A percentile compares a stretch with the other conserved stretches of the same genome.
Conservation (phyloP, 2,888 invertebrate species). For the Tetramorium bicarinatum region DNA sequence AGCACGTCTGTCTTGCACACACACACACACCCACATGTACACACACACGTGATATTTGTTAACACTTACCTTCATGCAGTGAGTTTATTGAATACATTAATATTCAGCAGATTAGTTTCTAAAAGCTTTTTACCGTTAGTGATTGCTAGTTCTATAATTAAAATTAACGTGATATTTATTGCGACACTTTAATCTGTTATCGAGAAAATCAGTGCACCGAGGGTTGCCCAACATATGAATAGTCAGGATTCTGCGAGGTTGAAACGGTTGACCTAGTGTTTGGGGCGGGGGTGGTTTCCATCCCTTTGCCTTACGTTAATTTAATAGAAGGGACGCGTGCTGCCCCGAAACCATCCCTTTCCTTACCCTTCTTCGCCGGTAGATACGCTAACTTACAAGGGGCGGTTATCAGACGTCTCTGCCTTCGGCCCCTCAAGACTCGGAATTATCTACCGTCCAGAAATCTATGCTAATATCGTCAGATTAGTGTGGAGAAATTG, state of each 20-base stretch:
- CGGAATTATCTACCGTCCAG: slow-evolving; percentile 80
- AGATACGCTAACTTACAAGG: slow-evolving; percentile 83
- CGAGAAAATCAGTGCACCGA: slow-evolving; percentile 47
- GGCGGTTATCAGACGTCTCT: slow-evolving; percentile 83
- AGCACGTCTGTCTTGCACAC: neutral
- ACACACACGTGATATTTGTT: slow-evolving; percentile 59
- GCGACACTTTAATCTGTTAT: neutral
- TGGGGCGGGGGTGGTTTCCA: slow-evolving; percentile 76
- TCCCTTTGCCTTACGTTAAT: slow-evolving; percentile 83
- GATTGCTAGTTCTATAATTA: neutral
- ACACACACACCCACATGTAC: too few relatives aligned
- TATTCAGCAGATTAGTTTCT: neutral
- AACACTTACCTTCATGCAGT: slow-evolving; percentile 26
- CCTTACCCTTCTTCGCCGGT: slow-evolving; percentile 75
- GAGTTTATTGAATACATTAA: slow-evolving; percentile 14
- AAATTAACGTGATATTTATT: slow-evolving; percentile 18
- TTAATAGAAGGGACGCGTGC: slow-evolving; percentile 84
- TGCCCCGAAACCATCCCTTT: slow-evolving; percentile 79
- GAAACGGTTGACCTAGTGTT: slow-evolving; percentile 80
- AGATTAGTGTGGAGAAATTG: slow-evolving; percentile 76
- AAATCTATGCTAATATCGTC: slow-evolving; percentile 82
- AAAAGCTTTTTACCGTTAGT: neutral
- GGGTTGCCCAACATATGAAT: slow-evolving; percentile 56
- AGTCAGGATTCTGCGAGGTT: slow-evolving; percentile 69
- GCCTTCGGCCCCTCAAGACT: slow-evolving; percentile 80